phyloP scores from a whole-genome alignment of 1,140 invertebrate species.

The Drosophila sturtevanti region DNA sequence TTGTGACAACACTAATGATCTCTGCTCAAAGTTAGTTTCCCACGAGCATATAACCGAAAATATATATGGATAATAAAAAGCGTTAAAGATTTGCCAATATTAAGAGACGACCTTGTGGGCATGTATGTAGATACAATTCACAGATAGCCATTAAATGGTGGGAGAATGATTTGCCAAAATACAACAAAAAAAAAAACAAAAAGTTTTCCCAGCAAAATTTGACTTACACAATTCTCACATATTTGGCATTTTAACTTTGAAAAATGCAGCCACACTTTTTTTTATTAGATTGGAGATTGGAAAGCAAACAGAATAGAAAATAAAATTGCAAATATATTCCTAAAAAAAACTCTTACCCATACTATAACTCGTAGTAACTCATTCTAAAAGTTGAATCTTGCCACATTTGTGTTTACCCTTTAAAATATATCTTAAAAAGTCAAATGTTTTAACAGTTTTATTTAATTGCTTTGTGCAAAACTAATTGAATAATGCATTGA shows the following conservation, averaged over 20 bases:
- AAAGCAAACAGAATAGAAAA: too few species aligned
- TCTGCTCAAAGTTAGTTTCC: conserved; percentile 32
- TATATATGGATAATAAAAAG: conserved; percentile 32
- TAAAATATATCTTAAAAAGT: too few species aligned
- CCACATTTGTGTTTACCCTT: too few species aligned
- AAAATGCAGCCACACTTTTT: conserved; percentile 2
- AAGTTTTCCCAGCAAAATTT: not conserved
- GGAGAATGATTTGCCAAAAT: not conserved
- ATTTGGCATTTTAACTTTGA: not conserved
- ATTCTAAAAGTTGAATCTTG: too few species aligned
- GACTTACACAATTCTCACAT: not conserved
- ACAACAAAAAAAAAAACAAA: not conserved
- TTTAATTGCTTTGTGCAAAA: not conserved
- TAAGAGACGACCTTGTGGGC: conserved; percentile 10
- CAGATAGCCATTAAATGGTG: not conserved
- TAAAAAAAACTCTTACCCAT: too few species aligned
- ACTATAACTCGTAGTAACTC: too few species aligned
- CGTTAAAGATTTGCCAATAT: conserved; percentile 45
- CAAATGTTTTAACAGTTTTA: too few species aligned
- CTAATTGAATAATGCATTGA: not conserved
- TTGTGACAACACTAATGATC: conserved; percentile 30
- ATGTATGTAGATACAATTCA: not conserved
- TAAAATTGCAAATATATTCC: too few species aligned
- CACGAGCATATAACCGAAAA: conserved; percentile 41
- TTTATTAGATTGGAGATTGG: too few species aligned